Evolutionary conservation across 2,113 vertebrate species (phyloP).

Genomic region (Epinephelus lanceolatus): DNA sequence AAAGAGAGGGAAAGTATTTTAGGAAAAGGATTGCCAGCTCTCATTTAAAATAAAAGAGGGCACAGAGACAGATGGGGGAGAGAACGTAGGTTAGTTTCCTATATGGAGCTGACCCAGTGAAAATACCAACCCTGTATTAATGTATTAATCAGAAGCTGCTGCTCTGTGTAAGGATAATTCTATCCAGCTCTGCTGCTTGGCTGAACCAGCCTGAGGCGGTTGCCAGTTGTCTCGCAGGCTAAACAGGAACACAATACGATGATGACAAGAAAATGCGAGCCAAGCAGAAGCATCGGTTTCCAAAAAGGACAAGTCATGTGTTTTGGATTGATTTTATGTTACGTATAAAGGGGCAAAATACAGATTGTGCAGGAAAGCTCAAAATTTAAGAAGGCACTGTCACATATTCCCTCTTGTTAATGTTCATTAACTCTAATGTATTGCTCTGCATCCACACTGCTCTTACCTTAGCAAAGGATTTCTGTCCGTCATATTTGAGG

Average conservation of each 20-base stretch:
- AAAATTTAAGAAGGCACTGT: not conserved
- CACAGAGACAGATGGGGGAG: not conserved
- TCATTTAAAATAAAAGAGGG: slow-evolving; percentile 45
- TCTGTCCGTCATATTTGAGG: slow-evolving; percentile 97
- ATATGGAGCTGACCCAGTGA: slow-evolving; percentile 27
- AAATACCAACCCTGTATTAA: slow-evolving; percentile 47
- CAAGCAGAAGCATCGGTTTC: slow-evolving; percentile 28
- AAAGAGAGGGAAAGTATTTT: slow-evolving; percentile 20
- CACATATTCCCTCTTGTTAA: not conserved
- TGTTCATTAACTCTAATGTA: not conserved
- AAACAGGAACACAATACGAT: slow-evolving; percentile 33
- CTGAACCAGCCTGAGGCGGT: slow-evolving; percentile 8
- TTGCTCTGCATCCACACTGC: not conserved
- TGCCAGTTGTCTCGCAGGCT: slow-evolving; percentile 46
- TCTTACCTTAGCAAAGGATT: slow-evolving; percentile 94
- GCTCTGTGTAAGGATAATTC: slow-evolving; percentile 50
- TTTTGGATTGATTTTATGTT: not conserved
- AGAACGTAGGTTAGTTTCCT: slow-evolving; percentile 10
- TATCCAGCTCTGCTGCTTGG: slow-evolving; percentile 50
- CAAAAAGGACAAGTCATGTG: slow-evolving; percentile 4
- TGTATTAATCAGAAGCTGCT: slow-evolving; percentile 63
- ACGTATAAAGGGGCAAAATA: slow-evolving; percentile 3
- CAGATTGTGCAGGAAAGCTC: not conserved
- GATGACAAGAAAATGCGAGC: slow-evolving; percentile 30
- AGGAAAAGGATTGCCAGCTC: slow-evolving; percentile 16